Conservation (phyloP, 2,797 vertebrate species). For the Pseudocheirus occidentalis region DNA sequence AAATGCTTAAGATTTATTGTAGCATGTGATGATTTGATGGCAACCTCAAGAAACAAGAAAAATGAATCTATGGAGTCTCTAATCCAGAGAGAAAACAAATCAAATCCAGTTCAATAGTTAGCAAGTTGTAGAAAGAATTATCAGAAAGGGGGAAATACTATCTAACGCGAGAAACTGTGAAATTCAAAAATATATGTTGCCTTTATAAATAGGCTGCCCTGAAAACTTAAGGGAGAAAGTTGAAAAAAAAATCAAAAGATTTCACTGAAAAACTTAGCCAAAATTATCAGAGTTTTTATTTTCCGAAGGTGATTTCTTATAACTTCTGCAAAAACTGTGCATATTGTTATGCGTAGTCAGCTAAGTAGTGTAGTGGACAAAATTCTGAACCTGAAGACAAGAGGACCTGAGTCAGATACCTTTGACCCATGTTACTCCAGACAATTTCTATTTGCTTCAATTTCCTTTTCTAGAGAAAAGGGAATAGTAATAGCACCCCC, state of each 20-base stretch:
- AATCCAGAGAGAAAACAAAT: conserved; percentile 34
- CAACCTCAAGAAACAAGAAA: background rate
- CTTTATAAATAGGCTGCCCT: background rate
- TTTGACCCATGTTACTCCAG: no score
- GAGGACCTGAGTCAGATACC: no score
- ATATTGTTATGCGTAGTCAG: background rate
- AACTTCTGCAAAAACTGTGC: background rate
- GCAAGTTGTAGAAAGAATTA: conserved; percentile 6
- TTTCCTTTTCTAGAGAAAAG: no score
- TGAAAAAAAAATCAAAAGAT: conserved; percentile 20
- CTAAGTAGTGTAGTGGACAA: background rate
- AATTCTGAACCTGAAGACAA: background rate
- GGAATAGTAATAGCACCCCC: no score
- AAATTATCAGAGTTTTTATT: conserved; percentile 23
- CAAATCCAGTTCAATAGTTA: conserved; percentile 16
- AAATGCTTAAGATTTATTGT: background rate
- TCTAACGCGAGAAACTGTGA: background rate
- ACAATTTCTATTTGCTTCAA: no score
- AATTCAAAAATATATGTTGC: conserved; percentile 29
- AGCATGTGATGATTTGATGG: background rate
- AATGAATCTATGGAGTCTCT: background rate
- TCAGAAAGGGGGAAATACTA: background rate
- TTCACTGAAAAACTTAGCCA: conserved; percentile 23
- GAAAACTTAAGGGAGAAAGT: conserved; percentile 41
- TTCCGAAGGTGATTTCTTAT: background rate